Evolutionary conservation across 2,797 vertebrate genomes (phyloP).

Genomic region (Diplodus sargus): DNA sequence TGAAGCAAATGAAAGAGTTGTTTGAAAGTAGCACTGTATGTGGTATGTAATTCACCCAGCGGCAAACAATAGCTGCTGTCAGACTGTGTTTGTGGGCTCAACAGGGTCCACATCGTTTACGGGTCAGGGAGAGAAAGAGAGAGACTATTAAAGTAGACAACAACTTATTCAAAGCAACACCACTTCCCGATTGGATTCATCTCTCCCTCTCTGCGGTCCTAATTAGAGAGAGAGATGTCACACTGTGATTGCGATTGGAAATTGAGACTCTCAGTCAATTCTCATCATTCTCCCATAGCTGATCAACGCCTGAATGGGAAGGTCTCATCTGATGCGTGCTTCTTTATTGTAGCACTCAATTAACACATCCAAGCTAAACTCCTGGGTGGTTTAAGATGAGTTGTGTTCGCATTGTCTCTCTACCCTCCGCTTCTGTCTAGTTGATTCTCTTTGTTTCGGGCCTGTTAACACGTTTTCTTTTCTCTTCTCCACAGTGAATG

Average conservation of each 20-base stretch:
- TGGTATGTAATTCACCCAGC: slow-evolving; percentile 50
- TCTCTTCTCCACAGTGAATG: background rate
- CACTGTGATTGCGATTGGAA: slow-evolving; percentile 80
- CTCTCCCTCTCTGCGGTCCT: slow-evolving; percentile 61
- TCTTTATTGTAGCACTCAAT: slow-evolving; percentile 76
- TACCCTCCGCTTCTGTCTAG: background rate
- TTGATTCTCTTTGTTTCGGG: slow-evolving; percentile 12
- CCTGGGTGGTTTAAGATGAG: slow-evolving; percentile 58
- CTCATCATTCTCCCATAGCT: slow-evolving; percentile 76
- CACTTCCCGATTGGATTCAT: slow-evolving; percentile 69
- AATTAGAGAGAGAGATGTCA: slow-evolving; percentile 77
- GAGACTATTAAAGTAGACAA: slow-evolving; percentile 69
- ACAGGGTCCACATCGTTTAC: slow-evolving; percentile 60
- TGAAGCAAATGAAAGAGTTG: slow-evolving; percentile 31
- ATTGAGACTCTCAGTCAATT: slow-evolving; percentile 76
- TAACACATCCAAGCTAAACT: slow-evolving; percentile 63
- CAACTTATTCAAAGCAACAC: slow-evolving; percentile 72
- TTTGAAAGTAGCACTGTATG: slow-evolving; percentile 46
- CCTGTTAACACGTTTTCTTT: background rate
- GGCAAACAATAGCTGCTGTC: slow-evolving; percentile 47
- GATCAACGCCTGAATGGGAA: slow-evolving; percentile 63
- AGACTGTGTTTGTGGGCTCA: slow-evolving; percentile 52
- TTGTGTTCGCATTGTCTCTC: slow-evolving; percentile 31
- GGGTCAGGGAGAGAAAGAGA: slow-evolving; percentile 62
- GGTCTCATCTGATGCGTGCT: slow-evolving; percentile 72